Evolutionary conservation across 2,797 vertebrate species (phyloP).

Genomic region (Tinamus major): DNA sequence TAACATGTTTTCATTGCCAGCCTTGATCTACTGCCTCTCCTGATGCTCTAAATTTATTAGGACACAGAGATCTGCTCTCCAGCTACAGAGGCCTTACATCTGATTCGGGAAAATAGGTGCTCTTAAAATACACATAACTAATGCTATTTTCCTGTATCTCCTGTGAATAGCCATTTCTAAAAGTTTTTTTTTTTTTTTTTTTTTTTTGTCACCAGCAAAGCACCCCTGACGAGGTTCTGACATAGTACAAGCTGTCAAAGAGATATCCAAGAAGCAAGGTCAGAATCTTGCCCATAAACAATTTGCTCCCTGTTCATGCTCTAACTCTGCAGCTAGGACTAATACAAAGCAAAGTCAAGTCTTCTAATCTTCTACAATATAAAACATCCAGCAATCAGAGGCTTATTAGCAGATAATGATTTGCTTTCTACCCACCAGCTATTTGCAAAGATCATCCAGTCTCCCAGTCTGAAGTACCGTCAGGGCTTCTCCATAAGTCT

Average conservation of each 20-base stretch:
- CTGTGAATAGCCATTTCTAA: background rate
- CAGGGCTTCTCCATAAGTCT: conserved; percentile 77
- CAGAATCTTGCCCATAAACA: background rate
- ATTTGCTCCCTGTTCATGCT: background rate
- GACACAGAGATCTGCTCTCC: background rate
- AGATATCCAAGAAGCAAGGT: background rate
- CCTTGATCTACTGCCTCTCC: background rate
- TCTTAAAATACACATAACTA: background rate
- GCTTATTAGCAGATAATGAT: conserved; percentile 66
- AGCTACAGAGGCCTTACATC: rapidly evolving
- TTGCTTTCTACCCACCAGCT: conserved; percentile 67
- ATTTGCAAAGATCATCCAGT: conserved; percentile 72
- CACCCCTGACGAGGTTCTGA: background rate
- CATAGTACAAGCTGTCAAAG: background rate
- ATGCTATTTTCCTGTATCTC: background rate
- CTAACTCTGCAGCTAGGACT: background rate
- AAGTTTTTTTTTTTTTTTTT: background rate
- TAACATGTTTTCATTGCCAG: background rate
- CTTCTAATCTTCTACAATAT: background rate
- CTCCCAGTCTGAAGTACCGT: conserved; percentile 70
- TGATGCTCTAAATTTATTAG: background rate
- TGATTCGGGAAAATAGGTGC: rapidly evolving
- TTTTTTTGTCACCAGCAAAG: background rate
- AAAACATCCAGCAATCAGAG: conserved; percentile 45
- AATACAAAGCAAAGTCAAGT: conserved; percentile 4